These are phyloP conservation scores for Anastrepha ludens DNA, from an alignment of 1,140 invertebrate genomes.

Conservation along the genomic window DNA sequence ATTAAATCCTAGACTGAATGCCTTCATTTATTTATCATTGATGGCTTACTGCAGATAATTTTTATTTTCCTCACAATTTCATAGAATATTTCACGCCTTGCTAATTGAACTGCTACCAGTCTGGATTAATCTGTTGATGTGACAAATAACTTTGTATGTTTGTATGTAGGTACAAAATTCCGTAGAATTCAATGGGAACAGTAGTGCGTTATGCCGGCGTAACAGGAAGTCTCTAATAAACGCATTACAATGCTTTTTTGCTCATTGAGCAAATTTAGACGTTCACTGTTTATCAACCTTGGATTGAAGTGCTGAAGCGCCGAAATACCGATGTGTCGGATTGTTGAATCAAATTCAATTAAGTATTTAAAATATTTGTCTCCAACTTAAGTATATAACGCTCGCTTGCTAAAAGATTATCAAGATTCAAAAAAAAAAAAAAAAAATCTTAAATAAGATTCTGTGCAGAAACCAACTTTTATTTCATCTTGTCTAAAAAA, in stretches of 20 bases:
- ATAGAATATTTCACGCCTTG: conserved; percentile 8
- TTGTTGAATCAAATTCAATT: conserved; percentile 6
- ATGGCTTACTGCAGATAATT: too few species aligned
- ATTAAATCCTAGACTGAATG: too few species aligned
- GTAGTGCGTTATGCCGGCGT: neutral
- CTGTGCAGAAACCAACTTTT: too few species aligned
- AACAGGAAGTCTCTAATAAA: conserved; percentile 49
- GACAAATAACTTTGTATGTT: conserved; percentile 60
- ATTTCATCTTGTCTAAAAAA: too few species aligned
- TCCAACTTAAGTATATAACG: too few species aligned
- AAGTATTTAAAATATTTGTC: neutral
- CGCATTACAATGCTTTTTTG: neutral
- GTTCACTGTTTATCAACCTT: neutral
- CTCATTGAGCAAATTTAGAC: neutral
- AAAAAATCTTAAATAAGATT: too few species aligned
- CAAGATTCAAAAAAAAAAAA: too few species aligned
- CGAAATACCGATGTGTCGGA: neutral
- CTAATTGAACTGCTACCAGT: conserved; percentile 69
- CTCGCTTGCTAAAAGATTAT: too few species aligned
- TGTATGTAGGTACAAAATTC: conserved; percentile 9
- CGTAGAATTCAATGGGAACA: neutral
- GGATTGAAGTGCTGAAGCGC: neutral
- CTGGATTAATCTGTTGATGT: conserved; percentile 72
- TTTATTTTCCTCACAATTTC: neutral
- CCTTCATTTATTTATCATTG: too few species aligned